phyloP scores from a whole-genome alignment of 2,113 vertebrate species.

The Toxotes chatareus region DNA sequence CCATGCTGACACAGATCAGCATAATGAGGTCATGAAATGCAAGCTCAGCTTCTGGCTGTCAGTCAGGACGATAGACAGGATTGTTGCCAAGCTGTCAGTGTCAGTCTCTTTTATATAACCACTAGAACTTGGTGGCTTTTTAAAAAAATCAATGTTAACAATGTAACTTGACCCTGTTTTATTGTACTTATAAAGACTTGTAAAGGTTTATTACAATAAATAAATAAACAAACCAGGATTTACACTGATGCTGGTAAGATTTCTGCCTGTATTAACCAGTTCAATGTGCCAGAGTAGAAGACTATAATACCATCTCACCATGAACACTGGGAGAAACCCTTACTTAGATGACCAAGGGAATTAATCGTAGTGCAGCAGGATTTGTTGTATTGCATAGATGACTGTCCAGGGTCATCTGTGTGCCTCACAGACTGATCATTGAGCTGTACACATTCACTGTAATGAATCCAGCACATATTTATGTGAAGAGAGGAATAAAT shows the following conservation, averaged over 20 bases:
- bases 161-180: background rate
- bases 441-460: background rate
- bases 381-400: slow-evolving; percentile 31
- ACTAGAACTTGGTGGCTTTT: background rate
- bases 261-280: background rate
- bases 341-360: background rate
- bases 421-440: slow-evolving; percentile 6
- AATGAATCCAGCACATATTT: background rate
- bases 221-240: background rate
- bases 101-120: slow-evolving; percentile 33
- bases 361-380: background rate
- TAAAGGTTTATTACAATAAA: background rate
- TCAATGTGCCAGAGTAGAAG: background rate
- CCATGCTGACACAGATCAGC: slow-evolving; percentile 50
- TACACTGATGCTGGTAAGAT: background rate
- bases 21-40: slow-evolving; percentile 63
- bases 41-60: slow-evolving; percentile 58
- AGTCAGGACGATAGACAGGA: slow-evolving; percentile 53
- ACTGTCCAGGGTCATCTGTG: slow-evolving; percentile 18
- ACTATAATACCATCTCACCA: background rate
- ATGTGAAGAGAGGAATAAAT: background rate
- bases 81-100: slow-evolving; percentile 50
- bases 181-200: background rate
- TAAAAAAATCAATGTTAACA: no score
- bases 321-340: background rate